These are phyloP conservation scores for Yponomeuta plumbellus DNA, from an alignment of 2,888 invertebrate genomes.

Conservation along the genomic window DNA sequence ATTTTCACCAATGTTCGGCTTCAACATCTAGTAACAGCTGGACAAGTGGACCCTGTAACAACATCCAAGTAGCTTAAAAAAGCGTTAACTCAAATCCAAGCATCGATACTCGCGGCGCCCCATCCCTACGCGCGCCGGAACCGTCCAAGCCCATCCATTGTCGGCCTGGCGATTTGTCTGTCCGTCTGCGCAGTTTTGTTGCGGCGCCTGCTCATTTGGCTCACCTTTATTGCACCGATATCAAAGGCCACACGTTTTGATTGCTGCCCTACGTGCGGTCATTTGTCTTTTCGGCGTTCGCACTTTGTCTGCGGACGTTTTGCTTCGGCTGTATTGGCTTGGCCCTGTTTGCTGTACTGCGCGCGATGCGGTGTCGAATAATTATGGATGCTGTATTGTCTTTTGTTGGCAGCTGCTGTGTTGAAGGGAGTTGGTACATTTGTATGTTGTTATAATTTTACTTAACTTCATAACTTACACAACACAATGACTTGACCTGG, in stretches of 20 bases:
- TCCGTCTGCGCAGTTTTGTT: constrained; percentile 35
- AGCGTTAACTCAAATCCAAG: no score
- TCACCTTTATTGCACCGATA: constrained; percentile 23
- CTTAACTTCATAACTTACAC: no score
- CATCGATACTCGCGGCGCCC: background rate
- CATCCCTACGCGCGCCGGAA: background rate
- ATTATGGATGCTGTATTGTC: background rate
- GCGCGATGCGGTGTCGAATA: background rate
- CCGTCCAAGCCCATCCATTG: constrained; percentile 30
- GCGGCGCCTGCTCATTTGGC: constrained; percentile 37
- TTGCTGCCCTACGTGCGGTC: constrained; percentile 19
- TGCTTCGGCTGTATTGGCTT: background rate
- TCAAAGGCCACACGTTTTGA: constrained; percentile 17
- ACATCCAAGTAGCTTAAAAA: no score
- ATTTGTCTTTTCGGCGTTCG: constrained; percentile 19
- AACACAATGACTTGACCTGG: no score
- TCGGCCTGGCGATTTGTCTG: constrained; percentile 31
- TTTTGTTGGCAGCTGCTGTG: background rate
- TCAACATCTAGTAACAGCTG: no score
- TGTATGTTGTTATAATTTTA: no score
- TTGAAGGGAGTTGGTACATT: background rate
- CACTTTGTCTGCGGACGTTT: constrained; percentile 10
- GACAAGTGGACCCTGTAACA: no score
- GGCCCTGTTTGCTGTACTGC: background rate
- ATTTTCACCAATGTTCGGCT: no score